These are phyloP conservation scores for Protobothrops flavoviridis DNA, from an alignment of 2,113 vertebrate species.

Conservation along the genomic window DNA sequence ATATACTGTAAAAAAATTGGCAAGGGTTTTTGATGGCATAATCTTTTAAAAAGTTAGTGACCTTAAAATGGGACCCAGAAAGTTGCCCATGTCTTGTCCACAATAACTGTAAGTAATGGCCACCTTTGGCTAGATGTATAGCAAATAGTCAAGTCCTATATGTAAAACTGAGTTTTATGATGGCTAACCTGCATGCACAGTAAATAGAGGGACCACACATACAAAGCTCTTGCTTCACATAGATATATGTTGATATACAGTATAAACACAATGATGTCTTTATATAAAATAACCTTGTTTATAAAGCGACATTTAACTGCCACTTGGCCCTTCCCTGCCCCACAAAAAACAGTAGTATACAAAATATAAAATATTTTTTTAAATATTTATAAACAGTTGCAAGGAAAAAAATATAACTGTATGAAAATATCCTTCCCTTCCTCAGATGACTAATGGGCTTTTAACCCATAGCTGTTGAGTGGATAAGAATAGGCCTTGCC, in stretches of 20 bases:
- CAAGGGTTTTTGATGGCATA: neutral
- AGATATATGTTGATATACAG: constrained; percentile 64
- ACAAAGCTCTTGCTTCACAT: constrained; percentile 65
- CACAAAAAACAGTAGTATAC: constrained; percentile 90
- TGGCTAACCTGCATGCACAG: constrained; percentile 40
- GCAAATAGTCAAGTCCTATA: neutral
- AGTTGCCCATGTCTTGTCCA: neutral
- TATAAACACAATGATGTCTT: constrained; percentile 60
- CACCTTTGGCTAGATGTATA: neutral
- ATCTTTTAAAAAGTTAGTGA: neutral
- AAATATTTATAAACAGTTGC: constrained; percentile 99
- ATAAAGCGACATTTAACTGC: constrained; percentile 78
- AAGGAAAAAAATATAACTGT: constrained; percentile 98
- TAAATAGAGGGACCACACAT: constrained; percentile 62
- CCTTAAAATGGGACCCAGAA: neutral
- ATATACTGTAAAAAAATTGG: neutral
- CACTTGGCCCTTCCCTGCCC: constrained; percentile 69
- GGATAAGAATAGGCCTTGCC: constrained; percentile 95
- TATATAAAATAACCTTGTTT: constrained; percentile 75
- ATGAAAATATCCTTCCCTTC: constrained; percentile 87
- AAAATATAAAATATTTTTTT: constrained; percentile 99
- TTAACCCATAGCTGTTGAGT: constrained; percentile 85
- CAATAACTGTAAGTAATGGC: neutral
- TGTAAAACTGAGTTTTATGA: neutral
- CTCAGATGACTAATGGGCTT: constrained; percentile 88